A percentile compares a stretch with the other conserved stretches of the same genome.
These are phyloP conservation scores for Tetropium fuscum DNA, from an alignment of 2,888 invertebrate species.

Conservation along the genomic window DNA sequence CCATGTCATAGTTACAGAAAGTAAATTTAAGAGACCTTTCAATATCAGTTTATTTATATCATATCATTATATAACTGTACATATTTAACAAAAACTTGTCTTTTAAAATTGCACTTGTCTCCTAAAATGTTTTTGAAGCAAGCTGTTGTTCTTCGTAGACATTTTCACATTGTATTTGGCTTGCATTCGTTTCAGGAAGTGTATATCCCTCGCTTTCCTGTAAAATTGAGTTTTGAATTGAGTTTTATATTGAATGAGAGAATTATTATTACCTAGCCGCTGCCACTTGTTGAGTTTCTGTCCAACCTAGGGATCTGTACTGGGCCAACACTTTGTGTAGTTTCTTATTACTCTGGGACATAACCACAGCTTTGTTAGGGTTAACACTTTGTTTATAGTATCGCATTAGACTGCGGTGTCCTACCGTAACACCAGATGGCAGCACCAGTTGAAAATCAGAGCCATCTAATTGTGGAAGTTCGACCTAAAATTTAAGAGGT, in stretches of 20 bases:
- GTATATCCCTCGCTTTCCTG: slow-evolving; percentile 86
- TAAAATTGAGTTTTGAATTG: slow-evolving; percentile 31
- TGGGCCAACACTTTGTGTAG: slow-evolving; percentile 79
- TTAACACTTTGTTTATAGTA: slow-evolving; percentile 91
- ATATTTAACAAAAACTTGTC: no score
- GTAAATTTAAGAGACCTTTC: no score
- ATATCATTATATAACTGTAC: no score
- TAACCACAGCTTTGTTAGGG: slow-evolving; percentile 71
- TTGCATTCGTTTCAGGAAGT: slow-evolving; percentile 84
- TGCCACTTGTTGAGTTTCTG: slow-evolving; percentile 80
- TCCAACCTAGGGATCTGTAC: slow-evolving; percentile 92
- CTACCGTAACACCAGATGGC: slow-evolving; percentile 94
- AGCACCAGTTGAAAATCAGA: slow-evolving; percentile 90
- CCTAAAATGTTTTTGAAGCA: slow-evolving; percentile 85
- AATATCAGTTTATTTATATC: no score
- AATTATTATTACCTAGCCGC: slow-evolving; percentile 71
- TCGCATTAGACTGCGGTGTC: slow-evolving; percentile 90
- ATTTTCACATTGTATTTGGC: slow-evolving; percentile 82
- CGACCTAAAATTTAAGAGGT: slow-evolving; percentile 69
- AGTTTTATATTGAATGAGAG: slow-evolving; percentile 1
- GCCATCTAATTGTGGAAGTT: slow-evolving; percentile 77
- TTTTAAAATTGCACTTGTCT: slow-evolving; percentile 85
- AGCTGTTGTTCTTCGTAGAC: slow-evolving; percentile 80
- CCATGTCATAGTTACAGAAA: no score
- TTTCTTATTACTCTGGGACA: slow-evolving; percentile 76